phyloP scores from a whole-genome alignment of 2,113 vertebrate species.

The Macaca mulatta region DNA sequence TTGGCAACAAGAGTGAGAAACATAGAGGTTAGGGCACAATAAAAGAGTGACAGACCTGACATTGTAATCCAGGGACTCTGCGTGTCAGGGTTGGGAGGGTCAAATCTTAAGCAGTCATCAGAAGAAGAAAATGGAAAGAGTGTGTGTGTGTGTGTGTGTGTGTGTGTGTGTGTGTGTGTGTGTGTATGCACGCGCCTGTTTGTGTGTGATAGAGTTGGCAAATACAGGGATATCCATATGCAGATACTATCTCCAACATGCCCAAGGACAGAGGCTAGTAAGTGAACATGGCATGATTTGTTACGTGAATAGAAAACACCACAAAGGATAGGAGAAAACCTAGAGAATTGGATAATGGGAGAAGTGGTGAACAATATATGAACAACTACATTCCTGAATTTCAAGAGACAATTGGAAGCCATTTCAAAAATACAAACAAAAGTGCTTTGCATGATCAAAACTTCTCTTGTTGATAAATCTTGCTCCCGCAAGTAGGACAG shows the following conservation, averaged over 20 bases:
- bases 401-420: neutral
- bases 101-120: neutral
- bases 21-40: neutral
- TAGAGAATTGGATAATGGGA: neutral
- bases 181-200: fast-evolving
- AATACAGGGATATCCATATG: neutral
- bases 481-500: neutral
- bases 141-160: neutral
- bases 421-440: neutral
- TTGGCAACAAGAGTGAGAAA: neutral
- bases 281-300: fast-evolving
- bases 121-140: neutral
- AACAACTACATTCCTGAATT: neutral
- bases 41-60: neutral
- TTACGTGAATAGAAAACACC: neutral
- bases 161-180: neutral
- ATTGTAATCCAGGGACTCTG: neutral
- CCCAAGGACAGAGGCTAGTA: neutral
- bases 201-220: neutral
- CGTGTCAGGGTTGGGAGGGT: neutral
- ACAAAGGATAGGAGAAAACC: neutral
- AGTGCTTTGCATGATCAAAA: neutral
- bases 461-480: neutral
- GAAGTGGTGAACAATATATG: neutral
- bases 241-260: neutral